A percentile compares a stretch with the other conserved stretches of the same genome.
phyloP scores from a whole-genome alignment of 1,140 invertebrate genomes.

The Drosophila serrata region DNA sequence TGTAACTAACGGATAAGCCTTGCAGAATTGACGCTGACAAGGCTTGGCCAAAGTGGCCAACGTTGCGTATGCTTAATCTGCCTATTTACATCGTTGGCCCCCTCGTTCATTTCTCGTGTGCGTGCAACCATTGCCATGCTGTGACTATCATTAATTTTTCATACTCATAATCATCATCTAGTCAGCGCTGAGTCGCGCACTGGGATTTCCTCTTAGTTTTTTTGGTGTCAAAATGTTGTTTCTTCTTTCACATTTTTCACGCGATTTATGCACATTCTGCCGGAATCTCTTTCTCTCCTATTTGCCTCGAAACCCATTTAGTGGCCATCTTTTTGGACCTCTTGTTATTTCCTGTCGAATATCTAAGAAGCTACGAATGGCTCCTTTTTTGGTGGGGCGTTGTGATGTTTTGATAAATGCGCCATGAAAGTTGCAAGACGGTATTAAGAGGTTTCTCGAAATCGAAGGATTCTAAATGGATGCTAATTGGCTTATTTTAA shows the following conservation, averaged over 20 bases:
- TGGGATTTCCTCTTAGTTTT: constrained; percentile 56
- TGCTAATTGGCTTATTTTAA: neutral
- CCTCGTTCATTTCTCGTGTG: constrained; percentile 42
- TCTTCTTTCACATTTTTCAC: constrained; percentile 81
- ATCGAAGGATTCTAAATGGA: neutral
- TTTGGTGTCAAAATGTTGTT: constrained; percentile 78
- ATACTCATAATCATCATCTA: constrained; percentile 83
- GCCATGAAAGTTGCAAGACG: constrained; percentile 30
- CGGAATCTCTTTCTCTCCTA: constrained; percentile 30
- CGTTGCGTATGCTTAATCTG: constrained; percentile 81
- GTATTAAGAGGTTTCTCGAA: neutral
- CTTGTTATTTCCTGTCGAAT: constrained; percentile 43
- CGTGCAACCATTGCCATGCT: constrained; percentile 81
- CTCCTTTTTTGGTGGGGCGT: constrained; percentile 69
- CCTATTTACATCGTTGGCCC: constrained; percentile 64
- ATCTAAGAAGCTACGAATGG: constrained; percentile 68
- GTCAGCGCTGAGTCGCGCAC: constrained; percentile 62
- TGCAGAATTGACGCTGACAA: constrained; percentile 80
- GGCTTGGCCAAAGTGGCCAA: constrained; percentile 62
- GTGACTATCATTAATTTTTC: constrained; percentile 84
- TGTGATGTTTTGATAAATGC: constrained; percentile 75
- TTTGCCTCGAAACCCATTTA: constrained; percentile 28
- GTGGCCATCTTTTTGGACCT: constrained; percentile 33
- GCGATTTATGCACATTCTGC: constrained; percentile 73
- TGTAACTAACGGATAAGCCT: constrained; percentile 78